Percentiles rank a stretch among this genome's conserved stretches.
phyloP scores from a whole-genome alignment of 2,888 invertebrate genomes.

The Mycogona germanica region DNA sequence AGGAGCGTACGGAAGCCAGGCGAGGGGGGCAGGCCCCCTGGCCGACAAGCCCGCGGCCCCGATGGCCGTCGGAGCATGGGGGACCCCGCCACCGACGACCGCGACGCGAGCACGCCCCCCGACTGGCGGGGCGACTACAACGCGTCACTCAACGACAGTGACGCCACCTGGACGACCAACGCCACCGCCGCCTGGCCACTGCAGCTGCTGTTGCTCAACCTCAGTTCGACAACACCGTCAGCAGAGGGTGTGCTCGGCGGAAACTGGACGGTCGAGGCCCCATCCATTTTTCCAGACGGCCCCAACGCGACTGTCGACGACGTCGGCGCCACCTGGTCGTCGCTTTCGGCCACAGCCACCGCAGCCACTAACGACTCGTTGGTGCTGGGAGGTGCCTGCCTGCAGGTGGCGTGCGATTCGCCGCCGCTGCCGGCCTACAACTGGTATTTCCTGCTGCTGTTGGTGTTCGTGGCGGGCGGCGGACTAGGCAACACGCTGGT shows the following conservation, averaged over 20 bases:
- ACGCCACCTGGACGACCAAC: background rate
- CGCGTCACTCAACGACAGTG: background rate
- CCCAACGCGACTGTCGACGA: background rate
- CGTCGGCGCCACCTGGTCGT: background rate
- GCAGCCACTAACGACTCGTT: constrained; percentile 56
- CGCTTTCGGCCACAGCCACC: too few species aligned
- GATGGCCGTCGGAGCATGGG: too few species aligned
- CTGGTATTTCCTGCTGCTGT: constrained; percentile 73
- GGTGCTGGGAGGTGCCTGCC: constrained; percentile 74
- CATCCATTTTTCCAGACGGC: background rate
- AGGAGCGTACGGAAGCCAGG: too few species aligned
- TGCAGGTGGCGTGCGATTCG: constrained; percentile 69
- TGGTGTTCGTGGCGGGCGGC: constrained; percentile 74
- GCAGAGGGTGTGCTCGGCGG: background rate
- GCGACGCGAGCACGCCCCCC: background rate
- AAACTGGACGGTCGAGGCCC: background rate
- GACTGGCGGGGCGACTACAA: background rate
- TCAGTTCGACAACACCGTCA: too few species aligned
- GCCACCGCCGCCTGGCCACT: too few species aligned
- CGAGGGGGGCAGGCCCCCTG: too few species aligned
- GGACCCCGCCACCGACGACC: too few species aligned
- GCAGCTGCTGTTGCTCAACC: too few species aligned
- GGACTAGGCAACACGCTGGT: constrained; percentile 85
- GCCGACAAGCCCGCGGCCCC: too few species aligned
- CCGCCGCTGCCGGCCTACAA: constrained; percentile 63